Evolutionary conservation across 2,888 invertebrate species (phyloP).

Genomic region (Scaptodrosophila latifasciaeformis): DNA sequence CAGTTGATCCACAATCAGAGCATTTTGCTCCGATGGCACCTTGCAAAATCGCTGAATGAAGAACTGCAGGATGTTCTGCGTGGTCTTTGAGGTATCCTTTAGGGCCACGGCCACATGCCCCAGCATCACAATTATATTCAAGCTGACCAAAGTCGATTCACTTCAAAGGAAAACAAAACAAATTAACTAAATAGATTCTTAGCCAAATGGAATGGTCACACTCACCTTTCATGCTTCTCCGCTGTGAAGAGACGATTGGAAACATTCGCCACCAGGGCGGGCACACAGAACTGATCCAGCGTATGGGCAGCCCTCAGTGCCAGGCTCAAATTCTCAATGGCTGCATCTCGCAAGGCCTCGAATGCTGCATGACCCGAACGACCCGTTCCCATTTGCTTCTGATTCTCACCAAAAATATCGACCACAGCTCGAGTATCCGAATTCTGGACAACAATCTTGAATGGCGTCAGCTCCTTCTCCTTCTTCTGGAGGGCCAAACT

Average conservation of each 20-base stretch:
- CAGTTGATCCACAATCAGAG: slow-evolving; percentile 96
- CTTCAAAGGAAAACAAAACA: slow-evolving; percentile 74
- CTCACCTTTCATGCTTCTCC: slow-evolving; percentile 88
- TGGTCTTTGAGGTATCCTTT: slow-evolving; percentile 94
- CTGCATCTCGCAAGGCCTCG: slow-evolving; percentile 94
- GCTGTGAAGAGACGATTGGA: slow-evolving; percentile 97
- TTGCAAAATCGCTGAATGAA: slow-evolving; percentile 97
- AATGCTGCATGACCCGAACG: slow-evolving; percentile 82
- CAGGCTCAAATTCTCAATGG: slow-evolving; percentile 96
- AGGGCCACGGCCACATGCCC: slow-evolving; percentile 97
- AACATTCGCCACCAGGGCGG: slow-evolving; percentile 95
- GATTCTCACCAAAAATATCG: slow-evolving; percentile 70
- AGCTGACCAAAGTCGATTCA: slow-evolving; percentile 93
- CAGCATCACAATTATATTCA: slow-evolving; percentile 97
- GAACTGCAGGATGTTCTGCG: slow-evolving; percentile 96
- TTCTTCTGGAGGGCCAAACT: slow-evolving; percentile 76
- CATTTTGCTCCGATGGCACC: slow-evolving; percentile 93
- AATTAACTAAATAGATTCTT: not conserved
- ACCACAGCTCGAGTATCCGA: slow-evolving; percentile 80
- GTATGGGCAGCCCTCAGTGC: slow-evolving; percentile 92
- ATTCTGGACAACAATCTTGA: slow-evolving; percentile 78
- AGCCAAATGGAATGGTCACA: no score
- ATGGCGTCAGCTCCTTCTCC: slow-evolving; percentile 73
- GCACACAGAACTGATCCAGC: slow-evolving; percentile 93
- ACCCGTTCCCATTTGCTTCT: slow-evolving; percentile 56